phyloP scores from a whole-genome alignment of 2,113 vertebrate species.

The Odobenus rosmarus region DNA sequence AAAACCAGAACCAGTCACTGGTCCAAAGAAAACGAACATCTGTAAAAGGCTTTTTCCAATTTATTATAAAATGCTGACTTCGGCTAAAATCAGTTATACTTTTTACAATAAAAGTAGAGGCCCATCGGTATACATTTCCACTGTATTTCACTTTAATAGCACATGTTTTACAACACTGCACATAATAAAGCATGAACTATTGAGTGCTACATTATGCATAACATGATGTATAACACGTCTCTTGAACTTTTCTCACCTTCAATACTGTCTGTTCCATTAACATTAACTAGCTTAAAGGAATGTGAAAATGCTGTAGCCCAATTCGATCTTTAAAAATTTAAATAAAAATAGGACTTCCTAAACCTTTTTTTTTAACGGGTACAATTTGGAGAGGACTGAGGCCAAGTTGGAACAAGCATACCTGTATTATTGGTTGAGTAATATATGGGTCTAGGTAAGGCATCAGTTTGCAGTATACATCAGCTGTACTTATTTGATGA shows the following conservation, averaged over 20 bases:
- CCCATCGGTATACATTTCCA: not conserved
- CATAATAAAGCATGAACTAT: not conserved
- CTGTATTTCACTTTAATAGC: not conserved
- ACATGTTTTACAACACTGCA: not conserved
- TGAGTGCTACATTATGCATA: not conserved
- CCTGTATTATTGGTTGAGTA: slow-evolving; percentile 98
- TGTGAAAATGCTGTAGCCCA: not conserved
- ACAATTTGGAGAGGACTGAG: not conserved
- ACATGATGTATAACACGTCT: not conserved
- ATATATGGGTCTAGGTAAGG: slow-evolving; percentile 96
- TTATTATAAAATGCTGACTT: not conserved
- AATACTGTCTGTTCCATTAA: not conserved
- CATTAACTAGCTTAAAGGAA: not conserved
- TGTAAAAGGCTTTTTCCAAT: not conserved
- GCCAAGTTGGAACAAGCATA: slow-evolving; percentile 64
- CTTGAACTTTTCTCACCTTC: not conserved
- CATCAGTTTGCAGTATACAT: slow-evolving; percentile 98
- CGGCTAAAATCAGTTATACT: not conserved
- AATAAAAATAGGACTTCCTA: not conserved
- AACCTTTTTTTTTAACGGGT: not conserved
- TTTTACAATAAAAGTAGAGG: slow-evolving; percentile 9
- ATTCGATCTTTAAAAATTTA: not conserved
- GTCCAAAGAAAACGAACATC: not conserved
- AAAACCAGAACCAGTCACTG: not conserved
- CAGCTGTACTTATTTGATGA: slow-evolving; percentile 96